phyloP scores from a whole-genome alignment of 2,888 invertebrate genomes.

The Parnassius mnemosyne region DNA sequence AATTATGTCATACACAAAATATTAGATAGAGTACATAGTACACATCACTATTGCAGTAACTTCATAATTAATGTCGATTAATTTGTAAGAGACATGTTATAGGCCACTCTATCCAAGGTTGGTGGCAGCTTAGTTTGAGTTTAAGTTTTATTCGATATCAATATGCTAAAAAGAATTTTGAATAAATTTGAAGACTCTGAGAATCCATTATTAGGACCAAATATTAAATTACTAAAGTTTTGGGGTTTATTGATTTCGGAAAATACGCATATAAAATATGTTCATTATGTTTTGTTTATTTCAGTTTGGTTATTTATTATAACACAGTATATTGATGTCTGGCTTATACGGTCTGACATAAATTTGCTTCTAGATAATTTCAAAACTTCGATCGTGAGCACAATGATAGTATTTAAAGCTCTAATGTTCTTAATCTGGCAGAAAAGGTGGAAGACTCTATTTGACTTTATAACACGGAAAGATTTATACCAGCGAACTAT shows the following conservation, averaged over 20 bases:
- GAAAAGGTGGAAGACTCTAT: slow-evolving; percentile 47
- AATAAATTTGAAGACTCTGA: slow-evolving; percentile 52
- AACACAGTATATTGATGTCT: slow-evolving; percentile 54
- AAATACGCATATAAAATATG: slow-evolving; percentile 36
- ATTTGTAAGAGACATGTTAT: not conserved
- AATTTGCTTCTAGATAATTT: slow-evolving; percentile 52
- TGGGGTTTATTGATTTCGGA: slow-evolving; percentile 57
- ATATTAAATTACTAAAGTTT: slow-evolving; percentile 53
- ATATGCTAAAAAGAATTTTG: slow-evolving; percentile 40
- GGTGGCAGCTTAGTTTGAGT: not conserved
- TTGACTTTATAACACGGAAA: slow-evolving; percentile 51
- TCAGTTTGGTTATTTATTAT: slow-evolving; percentile 45
- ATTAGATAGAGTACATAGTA: no score
- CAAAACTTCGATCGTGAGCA: slow-evolving; percentile 57
- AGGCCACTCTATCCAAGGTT: not conserved
- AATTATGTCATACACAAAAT: no score
- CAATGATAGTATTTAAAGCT: slow-evolving; percentile 52
- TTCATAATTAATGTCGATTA: not conserved
- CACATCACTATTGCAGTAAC: no score
- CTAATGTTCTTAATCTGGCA: slow-evolving; percentile 54
- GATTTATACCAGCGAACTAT: slow-evolving; percentile 47
- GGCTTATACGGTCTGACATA: slow-evolving; percentile 52
- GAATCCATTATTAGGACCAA: slow-evolving; percentile 57
- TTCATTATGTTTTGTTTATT: slow-evolving; percentile 49
- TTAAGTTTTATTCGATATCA: no score